Conservation (phyloP, 2,797 vertebrate genomes). For the Thripadectes ignobilis region DNA sequence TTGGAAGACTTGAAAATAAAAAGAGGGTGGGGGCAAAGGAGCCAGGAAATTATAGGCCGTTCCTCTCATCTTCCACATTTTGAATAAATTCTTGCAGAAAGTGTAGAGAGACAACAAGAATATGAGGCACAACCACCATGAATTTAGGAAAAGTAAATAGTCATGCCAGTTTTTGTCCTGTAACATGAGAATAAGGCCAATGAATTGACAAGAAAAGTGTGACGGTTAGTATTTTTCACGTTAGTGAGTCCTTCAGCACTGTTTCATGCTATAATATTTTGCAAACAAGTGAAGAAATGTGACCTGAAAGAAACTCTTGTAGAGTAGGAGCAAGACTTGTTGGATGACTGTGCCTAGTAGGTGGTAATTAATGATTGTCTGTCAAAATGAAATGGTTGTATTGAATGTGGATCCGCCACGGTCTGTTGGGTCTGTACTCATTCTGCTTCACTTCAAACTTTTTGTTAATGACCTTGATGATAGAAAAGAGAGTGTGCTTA, state of each 20-base stretch:
- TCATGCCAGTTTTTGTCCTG: neutral
- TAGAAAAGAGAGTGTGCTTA: neutral
- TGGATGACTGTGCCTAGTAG: constrained; percentile 20
- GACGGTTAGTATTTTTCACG: neutral
- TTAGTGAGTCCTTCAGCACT: neutral
- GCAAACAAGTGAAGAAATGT: neutral
- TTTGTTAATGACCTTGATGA: constrained; percentile 44
- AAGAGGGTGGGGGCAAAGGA: neutral
- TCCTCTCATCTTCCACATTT: neutral
- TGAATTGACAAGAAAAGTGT: neutral
- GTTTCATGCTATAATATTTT: neutral
- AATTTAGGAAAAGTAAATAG: neutral
- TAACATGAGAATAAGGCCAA: neutral
- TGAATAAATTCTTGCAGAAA: neutral
- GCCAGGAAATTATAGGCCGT: neutral
- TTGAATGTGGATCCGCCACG: constrained; percentile 6
- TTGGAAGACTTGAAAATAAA: neutral
- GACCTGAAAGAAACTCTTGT: constrained; percentile 9
- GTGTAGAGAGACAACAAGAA: neutral
- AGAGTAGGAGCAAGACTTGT: neutral
- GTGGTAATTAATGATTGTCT: constrained; percentile 43
- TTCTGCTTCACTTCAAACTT: constrained; percentile 40
- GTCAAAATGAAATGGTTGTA: constrained; percentile 47
- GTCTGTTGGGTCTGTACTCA: constrained; percentile 37
- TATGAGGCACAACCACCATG: neutral